Conservation (phyloP, 2,888 invertebrate species). For the Rhagonycha fulva region DNA sequence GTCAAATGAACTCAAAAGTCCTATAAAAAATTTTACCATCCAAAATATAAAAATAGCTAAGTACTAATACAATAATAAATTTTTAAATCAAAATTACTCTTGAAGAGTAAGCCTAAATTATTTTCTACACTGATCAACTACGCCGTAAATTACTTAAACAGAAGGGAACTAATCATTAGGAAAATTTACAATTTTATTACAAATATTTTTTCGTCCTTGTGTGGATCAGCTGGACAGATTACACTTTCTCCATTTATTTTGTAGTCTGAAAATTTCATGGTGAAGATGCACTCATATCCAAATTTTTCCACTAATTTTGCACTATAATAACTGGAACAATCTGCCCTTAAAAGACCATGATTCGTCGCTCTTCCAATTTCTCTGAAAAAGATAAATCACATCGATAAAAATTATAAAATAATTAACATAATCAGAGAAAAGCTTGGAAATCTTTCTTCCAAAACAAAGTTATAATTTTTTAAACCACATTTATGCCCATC, state of each 20-base stretch:
- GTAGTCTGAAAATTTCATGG: slow-evolving; percentile 68
- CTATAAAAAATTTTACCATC: too few species aligned
- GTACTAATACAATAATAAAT: too few species aligned
- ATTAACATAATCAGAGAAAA: too few species aligned
- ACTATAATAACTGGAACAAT: slow-evolving; percentile 78
- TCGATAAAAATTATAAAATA: background rate
- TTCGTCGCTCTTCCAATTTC: slow-evolving; percentile 40
- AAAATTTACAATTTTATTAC: slow-evolving; percentile 32
- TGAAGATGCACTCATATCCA: slow-evolving; percentile 71
- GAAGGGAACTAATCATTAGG: background rate
- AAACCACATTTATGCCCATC: background rate
- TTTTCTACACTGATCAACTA: background rate
- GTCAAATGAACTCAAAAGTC: too few species aligned
- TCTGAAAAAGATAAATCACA: background rate
- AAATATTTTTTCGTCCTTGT: slow-evolving; percentile 46
- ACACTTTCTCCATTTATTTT: slow-evolving; percentile 65
- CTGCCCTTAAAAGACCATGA: slow-evolving; percentile 66
- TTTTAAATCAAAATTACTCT: too few species aligned
- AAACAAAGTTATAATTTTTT: too few species aligned
- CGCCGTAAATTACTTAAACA: background rate
- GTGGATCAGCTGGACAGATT: slow-evolving; percentile 63
- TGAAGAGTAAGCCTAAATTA: too few species aligned
- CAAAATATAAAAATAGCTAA: too few species aligned
- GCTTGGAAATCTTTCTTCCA: too few species aligned
- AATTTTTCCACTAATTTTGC: slow-evolving; percentile 72